Percentiles rank a stretch among this genome's conserved stretches.
Conservation (phyloP, 2,797 vertebrate species). For the Zenarchopterus dispar region DNA sequence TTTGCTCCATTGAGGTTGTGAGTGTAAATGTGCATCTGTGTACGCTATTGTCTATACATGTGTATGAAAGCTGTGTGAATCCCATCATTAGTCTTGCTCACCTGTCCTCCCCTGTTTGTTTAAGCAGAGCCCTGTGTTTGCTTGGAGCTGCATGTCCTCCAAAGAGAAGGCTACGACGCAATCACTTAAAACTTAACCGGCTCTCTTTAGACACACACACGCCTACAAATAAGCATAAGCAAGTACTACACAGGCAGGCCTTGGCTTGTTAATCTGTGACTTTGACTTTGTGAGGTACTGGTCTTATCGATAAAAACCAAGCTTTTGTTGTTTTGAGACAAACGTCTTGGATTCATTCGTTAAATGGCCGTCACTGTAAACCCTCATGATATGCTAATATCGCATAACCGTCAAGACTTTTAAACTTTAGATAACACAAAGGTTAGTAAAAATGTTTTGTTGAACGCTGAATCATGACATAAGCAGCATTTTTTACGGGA, state of each 20-base stretch:
- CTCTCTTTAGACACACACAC: slow-evolving; percentile 36
- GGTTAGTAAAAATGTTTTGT: background rate
- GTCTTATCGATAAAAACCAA: slow-evolving; percentile 28
- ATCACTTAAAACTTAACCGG: slow-evolving; percentile 65
- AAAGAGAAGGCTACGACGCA: slow-evolving; percentile 61
- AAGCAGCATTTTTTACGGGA: background rate
- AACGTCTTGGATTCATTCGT: background rate
- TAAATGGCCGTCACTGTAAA: background rate
- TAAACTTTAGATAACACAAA: background rate
- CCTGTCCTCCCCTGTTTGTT: slow-evolving; percentile 93
- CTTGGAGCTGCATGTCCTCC: slow-evolving; percentile 74
- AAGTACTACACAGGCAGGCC: slow-evolving; percentile 48
- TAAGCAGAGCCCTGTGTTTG: slow-evolving; percentile 86
- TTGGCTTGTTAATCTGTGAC: slow-evolving; percentile 61
- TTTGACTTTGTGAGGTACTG: slow-evolving; percentile 25
- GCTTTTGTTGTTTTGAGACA: background rate
- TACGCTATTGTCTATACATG: slow-evolving; percentile 47
- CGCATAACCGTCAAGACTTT: background rate
- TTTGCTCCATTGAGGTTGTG: slow-evolving; percentile 52
- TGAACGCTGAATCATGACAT: background rate
- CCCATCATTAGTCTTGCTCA: slow-evolving; percentile 91
- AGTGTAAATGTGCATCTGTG: slow-evolving; percentile 46
- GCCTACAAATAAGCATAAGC: slow-evolving; percentile 45
- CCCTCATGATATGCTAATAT: background rate
- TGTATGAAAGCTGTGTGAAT: slow-evolving; percentile 82